Percentiles rank a stretch among this genome's conserved stretches.
Conservation (phyloP, 2,113 vertebrate genomes). For the Coreoperca whiteheadi region DNA sequence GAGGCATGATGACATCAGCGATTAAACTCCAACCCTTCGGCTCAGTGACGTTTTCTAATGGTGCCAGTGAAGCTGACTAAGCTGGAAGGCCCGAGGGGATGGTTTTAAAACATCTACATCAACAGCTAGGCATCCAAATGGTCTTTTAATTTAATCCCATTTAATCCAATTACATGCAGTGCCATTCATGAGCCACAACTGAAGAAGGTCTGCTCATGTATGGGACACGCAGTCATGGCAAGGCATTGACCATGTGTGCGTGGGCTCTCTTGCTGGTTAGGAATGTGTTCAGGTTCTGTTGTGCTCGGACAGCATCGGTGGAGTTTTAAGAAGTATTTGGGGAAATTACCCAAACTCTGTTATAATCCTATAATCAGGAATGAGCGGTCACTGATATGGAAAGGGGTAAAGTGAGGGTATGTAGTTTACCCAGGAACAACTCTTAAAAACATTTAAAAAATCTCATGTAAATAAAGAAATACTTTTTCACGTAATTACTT, state of each 20-base stretch:
- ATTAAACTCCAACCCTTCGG: conserved; percentile 37
- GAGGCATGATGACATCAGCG: conserved; percentile 25
- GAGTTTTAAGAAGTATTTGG: not conserved
- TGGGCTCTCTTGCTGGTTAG: not conserved
- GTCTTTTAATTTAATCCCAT: conserved; percentile 71
- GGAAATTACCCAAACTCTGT: not conserved
- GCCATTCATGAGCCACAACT: conserved; percentile 48
- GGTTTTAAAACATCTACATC: conserved; percentile 69
- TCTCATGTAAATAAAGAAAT: not conserved
- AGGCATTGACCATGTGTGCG: conserved; percentile 6
- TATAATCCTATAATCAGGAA: conserved; percentile 11
- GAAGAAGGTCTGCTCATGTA: conserved; percentile 2
- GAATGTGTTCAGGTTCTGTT: not conserved
- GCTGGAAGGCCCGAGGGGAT: conserved; percentile 9
- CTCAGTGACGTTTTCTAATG: conserved; percentile 25
- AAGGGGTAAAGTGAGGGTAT: not conserved
- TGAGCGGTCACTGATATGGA: not conserved
- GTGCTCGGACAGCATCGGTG: not conserved
- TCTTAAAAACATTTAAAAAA: not conserved
- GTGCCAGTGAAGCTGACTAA: conserved; percentile 23
- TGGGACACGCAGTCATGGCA: not conserved
- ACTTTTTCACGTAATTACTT: not conserved
- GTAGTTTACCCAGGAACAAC: not conserved
- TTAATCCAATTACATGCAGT: conserved; percentile 71
- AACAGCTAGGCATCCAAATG: conserved; percentile 60